Conservation (phyloP, 1,140 invertebrate genomes). For the Sitodiplosis mosellana region DNA sequence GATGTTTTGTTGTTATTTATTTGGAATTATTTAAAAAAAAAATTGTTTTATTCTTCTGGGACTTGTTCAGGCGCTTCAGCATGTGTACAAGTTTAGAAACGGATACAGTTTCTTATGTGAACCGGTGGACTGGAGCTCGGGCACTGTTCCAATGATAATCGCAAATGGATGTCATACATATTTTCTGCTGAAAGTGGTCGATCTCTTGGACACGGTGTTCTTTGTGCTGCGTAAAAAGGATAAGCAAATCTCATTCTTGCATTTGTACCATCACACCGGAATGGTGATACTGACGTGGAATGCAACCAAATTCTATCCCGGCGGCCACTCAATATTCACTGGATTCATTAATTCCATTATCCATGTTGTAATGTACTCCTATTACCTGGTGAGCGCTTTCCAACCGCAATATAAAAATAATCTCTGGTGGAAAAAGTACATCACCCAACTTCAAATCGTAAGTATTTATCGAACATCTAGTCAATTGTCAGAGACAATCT, state of each 20-base stretch:
- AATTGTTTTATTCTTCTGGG: conserved; percentile 4
- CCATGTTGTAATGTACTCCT: conserved; percentile 44
- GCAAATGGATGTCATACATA: conserved; percentile 36
- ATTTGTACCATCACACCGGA: conserved; percentile 63
- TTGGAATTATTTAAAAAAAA: conserved; percentile 7
- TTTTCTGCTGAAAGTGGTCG: conserved; percentile 34
- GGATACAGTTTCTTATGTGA: conserved; percentile 47
- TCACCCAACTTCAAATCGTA: conserved; percentile 46
- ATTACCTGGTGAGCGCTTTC: conserved; percentile 46
- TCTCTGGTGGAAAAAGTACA: conserved; percentile 39
- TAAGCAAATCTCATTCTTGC: conserved; percentile 61
- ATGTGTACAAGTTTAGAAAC: conserved; percentile 10
- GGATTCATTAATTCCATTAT: conserved; percentile 37
- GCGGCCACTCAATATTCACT: conserved; percentile 31
- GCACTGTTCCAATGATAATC: conserved; percentile 27
- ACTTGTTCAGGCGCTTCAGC: background rate
- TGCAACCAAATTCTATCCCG: conserved; percentile 33
- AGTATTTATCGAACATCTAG: background rate
- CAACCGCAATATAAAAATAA: conserved; percentile 31
- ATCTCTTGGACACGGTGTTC: conserved; percentile 46
- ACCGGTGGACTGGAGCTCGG: conserved; percentile 32
- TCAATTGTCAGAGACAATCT: no score
- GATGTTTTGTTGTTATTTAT: conserved; percentile 2
- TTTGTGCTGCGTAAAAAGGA: conserved; percentile 66
- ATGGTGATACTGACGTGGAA: conserved; percentile 38